A percentile compares a stretch with the other conserved stretches of the same genome.
These are phyloP conservation scores for Zonotrichia leucophrys DNA, from an alignment of 2,113 vertebrate genomes.

Conservation along the genomic window DNA sequence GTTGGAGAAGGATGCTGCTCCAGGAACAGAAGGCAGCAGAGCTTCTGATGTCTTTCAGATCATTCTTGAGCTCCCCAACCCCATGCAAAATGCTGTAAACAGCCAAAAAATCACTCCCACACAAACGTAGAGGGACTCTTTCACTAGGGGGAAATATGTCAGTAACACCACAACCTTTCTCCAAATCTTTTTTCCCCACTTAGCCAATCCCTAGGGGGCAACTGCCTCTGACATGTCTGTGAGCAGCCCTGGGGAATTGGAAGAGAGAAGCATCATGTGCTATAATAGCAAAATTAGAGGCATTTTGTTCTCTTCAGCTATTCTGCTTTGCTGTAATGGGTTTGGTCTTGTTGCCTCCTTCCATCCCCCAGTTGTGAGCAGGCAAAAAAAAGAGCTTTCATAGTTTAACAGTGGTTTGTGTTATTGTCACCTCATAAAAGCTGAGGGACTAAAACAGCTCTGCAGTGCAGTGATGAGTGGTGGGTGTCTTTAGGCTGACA, in stretches of 20 bases:
- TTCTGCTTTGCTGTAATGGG: background rate
- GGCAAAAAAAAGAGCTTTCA: background rate
- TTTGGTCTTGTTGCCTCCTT: background rate
- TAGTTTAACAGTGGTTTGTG: slow-evolving; percentile 56
- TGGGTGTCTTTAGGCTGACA: slow-evolving; percentile 47
- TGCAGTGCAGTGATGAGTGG: background rate
- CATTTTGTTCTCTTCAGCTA: background rate
- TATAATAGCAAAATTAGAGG: background rate
- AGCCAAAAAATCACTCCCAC: background rate
- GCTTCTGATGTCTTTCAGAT: background rate
- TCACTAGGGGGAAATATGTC: background rate
- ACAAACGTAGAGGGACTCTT: background rate
- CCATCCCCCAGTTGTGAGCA: background rate
- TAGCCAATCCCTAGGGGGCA: background rate
- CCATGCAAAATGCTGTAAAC: background rate
- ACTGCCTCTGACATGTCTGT: background rate
- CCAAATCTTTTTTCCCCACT: background rate
- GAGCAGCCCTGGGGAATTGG: background rate
- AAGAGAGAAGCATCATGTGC: background rate
- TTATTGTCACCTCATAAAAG: slow-evolving; percentile 63
- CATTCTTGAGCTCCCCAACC: background rate
- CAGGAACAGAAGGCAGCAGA: background rate
- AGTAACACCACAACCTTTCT: accelerated
- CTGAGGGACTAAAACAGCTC: background rate
- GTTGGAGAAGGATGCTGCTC: background rate